Evolutionary conservation across 1,140 invertebrate species (phyloP).

Genomic region (Caenorhabditis remanei): DNA sequence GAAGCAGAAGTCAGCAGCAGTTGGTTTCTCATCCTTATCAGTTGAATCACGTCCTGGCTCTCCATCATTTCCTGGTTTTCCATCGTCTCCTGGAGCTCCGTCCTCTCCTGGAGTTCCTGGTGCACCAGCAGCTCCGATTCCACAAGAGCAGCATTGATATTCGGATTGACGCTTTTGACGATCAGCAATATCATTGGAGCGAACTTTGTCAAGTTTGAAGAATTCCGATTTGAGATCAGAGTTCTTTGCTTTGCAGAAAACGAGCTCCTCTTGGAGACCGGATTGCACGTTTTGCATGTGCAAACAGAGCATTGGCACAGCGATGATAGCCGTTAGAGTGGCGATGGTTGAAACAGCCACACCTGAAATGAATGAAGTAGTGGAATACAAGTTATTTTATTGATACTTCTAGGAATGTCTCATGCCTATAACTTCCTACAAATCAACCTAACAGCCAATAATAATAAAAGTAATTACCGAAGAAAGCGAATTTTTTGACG

Average conservation of each 20-base stretch:
- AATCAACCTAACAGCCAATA: background rate
- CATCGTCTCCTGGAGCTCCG: constrained; percentile 65
- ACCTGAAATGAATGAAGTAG: constrained; percentile 42
- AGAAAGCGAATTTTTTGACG: constrained; percentile 70
- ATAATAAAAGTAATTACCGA: constrained; percentile 62
- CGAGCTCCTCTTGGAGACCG: constrained; percentile 61
- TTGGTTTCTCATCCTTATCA: constrained; percentile 63
- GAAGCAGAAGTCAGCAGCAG: constrained; percentile 65
- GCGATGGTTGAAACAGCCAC: constrained; percentile 73
- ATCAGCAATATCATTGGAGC: background rate
- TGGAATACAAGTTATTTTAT: background rate
- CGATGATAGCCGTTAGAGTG: constrained; percentile 72
- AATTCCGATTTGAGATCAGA: constrained; percentile 55
- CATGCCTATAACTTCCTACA: background rate
- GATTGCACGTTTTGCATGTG: constrained; percentile 62
- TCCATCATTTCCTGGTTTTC: constrained; percentile 64
- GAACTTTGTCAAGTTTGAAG: constrained; percentile 41
- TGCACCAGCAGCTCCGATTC: constrained; percentile 65
- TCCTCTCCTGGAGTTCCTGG: constrained; percentile 65
- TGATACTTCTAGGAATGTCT: background rate
- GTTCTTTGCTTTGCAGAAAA: constrained; percentile 53
- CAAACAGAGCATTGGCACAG: constrained; percentile 74
- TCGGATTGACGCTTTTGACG: constrained; percentile 59
- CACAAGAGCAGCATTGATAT: constrained; percentile 65
- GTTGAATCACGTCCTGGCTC: constrained; percentile 60